phyloP scores from a whole-genome alignment of 1,140 invertebrate genomes.

The Gryllus bimaculatus region DNA sequence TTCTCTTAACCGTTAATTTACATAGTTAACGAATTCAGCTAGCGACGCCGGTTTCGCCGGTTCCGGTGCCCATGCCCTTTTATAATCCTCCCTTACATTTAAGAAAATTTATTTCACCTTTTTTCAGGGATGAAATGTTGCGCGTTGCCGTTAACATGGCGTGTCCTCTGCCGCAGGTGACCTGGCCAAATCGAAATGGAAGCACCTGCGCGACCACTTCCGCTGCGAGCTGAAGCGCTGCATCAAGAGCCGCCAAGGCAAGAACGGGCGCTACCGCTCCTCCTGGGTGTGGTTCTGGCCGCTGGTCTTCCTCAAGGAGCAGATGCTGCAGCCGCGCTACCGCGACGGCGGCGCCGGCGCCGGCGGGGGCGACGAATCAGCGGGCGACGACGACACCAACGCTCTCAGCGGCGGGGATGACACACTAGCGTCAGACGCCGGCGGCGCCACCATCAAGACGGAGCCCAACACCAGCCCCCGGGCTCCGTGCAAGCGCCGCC shows the following conservation, averaged over 20 bases:
- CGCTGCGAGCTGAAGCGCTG: slow-evolving; percentile 29
- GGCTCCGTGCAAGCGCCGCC: neutral
- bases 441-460: slow-evolving; percentile 28
- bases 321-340: slow-evolving; percentile 27
- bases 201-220: slow-evolving; percentile 31
- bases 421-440: slow-evolving; percentile 25
- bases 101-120: neutral
- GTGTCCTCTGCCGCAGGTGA: slow-evolving; percentile 27
- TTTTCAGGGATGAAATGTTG: neutral
- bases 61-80: too few relatives aligned
- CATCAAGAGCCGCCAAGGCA: slow-evolving; percentile 28
- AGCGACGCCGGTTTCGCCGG: too few relatives aligned
- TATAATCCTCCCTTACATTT: neutral
- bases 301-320: slow-evolving; percentile 29
- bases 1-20: too few relatives aligned
- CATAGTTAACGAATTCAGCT: too few relatives aligned
- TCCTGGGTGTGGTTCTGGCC: slow-evolving; percentile 33
- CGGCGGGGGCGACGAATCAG: slow-evolving; percentile 27
- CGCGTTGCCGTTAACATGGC: neutral
- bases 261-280: slow-evolving; percentile 31
- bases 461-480: neutral
- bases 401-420: slow-evolving; percentile 31
- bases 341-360: slow-evolving; percentile 27
- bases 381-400: slow-evolving; percentile 31
- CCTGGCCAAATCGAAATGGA: slow-evolving; percentile 33